phyloP scores from a whole-genome alignment of 2,888 invertebrate species.

The Eubasilissa splendida region DNA sequence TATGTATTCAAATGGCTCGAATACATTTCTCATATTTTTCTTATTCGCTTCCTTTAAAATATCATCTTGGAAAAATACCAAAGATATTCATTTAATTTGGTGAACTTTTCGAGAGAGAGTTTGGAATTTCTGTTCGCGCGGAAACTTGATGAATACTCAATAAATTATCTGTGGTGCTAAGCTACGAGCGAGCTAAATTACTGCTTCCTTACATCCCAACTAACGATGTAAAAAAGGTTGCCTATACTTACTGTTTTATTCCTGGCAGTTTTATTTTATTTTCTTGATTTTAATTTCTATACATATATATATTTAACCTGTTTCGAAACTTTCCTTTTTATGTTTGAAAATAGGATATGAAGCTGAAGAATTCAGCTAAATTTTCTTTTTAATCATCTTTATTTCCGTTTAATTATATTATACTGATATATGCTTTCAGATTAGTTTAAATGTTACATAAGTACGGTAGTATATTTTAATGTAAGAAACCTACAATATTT shows the following conservation, averaged over 20 bases:
- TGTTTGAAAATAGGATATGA: too few species aligned
- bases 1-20: too few species aligned
- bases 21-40: neutral
- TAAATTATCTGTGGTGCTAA: conserved; percentile 43
- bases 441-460: too few species aligned
- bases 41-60: neutral
- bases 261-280: neutral
- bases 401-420: too few species aligned
- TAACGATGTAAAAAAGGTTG: conserved; percentile 29
- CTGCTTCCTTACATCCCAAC: conserved; percentile 23
- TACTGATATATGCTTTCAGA: too few species aligned
- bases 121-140: conserved; percentile 46
- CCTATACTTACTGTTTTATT: conserved; percentile 11
- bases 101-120: conserved; percentile 39
- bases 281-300: too few species aligned
- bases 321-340: too few species aligned
- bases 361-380: too few species aligned
- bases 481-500: too few species aligned
- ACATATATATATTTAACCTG: too few species aligned
- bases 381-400: too few species aligned
- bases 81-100: conserved; percentile 52
- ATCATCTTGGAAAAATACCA: neutral
- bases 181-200: conserved; percentile 20
- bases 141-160: conserved; percentile 50
- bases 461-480: too few species aligned